Evolutionary conservation across 2,888 invertebrate genomes (phyloP).

Genomic region (Morpho achilles): DNA sequence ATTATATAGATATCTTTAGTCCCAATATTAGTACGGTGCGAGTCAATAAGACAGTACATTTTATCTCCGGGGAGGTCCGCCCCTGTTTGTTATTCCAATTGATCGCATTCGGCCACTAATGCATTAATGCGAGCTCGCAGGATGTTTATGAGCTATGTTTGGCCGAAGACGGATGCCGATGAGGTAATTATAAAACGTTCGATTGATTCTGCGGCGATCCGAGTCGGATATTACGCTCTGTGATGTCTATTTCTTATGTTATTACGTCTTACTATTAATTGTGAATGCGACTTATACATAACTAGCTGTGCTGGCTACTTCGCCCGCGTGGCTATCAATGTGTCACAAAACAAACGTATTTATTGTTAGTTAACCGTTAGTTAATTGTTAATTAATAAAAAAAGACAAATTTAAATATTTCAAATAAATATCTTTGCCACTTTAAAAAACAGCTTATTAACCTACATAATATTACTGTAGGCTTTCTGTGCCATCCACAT

Average conservation of each 20-base stretch:
- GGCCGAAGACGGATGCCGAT: conserved; percentile 21
- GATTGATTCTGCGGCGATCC: conserved; percentile 16
- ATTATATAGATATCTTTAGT: too few species aligned
- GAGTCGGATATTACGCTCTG: conserved; percentile 6
- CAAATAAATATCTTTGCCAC: too few species aligned
- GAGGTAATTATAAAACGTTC: conserved; percentile 24
- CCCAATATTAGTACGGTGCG: too few species aligned
- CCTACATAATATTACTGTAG: too few species aligned
- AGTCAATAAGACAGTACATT: background rate
- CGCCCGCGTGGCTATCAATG: too few species aligned
- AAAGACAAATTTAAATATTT: too few species aligned
- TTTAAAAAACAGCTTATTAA: too few species aligned
- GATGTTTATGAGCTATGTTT: conserved; percentile 33
- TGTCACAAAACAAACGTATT: too few species aligned
- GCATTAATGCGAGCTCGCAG: conserved; percentile 47
- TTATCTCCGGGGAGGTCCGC: conserved; percentile 29
- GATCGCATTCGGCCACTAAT: conserved; percentile 38
- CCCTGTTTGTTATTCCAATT: conserved; percentile 43
- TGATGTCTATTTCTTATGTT: conserved; percentile 4
- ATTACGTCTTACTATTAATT: background rate
- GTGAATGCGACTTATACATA: background rate
- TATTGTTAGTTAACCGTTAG: too few species aligned
- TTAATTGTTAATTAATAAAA: too few species aligned
- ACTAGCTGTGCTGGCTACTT: too few species aligned
- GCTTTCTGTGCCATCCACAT: too few species aligned